phyloP scores from a whole-genome alignment of 2,888 invertebrate genomes.

The Nematopogon swammerdamellus region DNA sequence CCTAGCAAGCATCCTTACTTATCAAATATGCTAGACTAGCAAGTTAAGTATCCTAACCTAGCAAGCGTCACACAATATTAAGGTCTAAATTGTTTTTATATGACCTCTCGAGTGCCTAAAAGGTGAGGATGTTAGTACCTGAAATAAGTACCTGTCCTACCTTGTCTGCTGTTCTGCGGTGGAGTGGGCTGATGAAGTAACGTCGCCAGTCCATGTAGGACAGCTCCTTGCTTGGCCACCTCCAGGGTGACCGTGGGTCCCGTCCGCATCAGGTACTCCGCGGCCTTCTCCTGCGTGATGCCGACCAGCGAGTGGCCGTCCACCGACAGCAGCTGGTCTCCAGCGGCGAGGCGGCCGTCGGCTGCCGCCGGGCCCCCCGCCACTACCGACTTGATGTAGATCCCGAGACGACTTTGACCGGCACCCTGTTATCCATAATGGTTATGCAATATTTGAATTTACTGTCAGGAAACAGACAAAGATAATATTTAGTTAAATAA shows the following conservation, averaged over 20 bases:
- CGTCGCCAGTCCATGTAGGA: constrained; percentile 93
- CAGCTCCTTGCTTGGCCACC: constrained; percentile 97
- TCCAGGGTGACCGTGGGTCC: constrained; percentile 92
- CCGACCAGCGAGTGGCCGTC: constrained; percentile 94
- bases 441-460: too few relatives aligned
- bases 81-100: too few relatives aligned
- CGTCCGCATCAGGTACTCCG: constrained; percentile 91
- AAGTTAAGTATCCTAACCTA: too few relatives aligned
- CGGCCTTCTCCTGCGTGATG: constrained; percentile 85
- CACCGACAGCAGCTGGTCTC: constrained; percentile 95
- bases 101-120: too few relatives aligned
- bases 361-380: constrained; percentile 89
- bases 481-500: constrained; percentile 5
- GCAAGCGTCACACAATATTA: too few relatives aligned
- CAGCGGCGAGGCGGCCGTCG: constrained; percentile 92
- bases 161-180: constrained; percentile 37
- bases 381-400: constrained; percentile 98
- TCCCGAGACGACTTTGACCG: constrained; percentile 73
- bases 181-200: constrained; percentile 90
- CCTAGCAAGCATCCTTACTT: too few relatives aligned
- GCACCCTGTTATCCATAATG: too few relatives aligned
- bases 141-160: constrained; percentile 4
- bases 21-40: too few relatives aligned
- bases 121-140: too few relatives aligned
- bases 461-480: constrained; percentile 6